Base-by-base conservation (phyloP, 1,140 invertebrate species). In the Heliothis virescens region DNA sequence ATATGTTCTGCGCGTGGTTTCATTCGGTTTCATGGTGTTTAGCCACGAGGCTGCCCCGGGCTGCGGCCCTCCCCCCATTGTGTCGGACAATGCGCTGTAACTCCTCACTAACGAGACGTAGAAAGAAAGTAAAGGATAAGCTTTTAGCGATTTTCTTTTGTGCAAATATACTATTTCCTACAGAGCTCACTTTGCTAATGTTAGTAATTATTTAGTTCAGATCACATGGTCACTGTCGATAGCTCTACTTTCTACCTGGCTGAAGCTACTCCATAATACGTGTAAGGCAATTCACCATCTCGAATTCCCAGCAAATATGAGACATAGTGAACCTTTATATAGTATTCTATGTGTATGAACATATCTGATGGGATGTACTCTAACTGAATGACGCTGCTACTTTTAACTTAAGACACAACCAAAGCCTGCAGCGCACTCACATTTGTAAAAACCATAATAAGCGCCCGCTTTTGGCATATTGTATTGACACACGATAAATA, bases 361-460 rank as follows among this genome's bases (percentile, higher is more conserved):
- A 7, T 34, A 2, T 34, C 34, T 2, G n/a, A n/a, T n/a, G 3
- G 34, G 34, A 34, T 34, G 34, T 34, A 60, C 2, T 11, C 21
- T 7, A n/a, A 69, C 34, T n/a, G 16, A 21, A 10, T 21, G 34
- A 53, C 75, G 53, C 75, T 10, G 2, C n/a, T 11, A 15, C 75
- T 71, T 78, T 16, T 81, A 16, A 76, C 79, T 83, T 83, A 55
- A 1, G 81, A 83, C 86, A 87, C 65, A 72, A 15, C n/a, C 48
- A 77, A 82, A 80, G 86, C 89, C 90, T 75, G 85, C 80, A 92
- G 90, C 89, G 80, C 83, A 85, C 86, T 83, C 85, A 90, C 90
- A 92, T 94, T 93, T 93, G 89, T 92, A 93, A 93, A 92, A 92
- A 93, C 85, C 84, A 87, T 94, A 92, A 93, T 92, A 94, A 93